These are phyloP conservation scores for Melanotus villosus DNA, from an alignment of 2,888 invertebrate species.

Conservation along the genomic window DNA sequence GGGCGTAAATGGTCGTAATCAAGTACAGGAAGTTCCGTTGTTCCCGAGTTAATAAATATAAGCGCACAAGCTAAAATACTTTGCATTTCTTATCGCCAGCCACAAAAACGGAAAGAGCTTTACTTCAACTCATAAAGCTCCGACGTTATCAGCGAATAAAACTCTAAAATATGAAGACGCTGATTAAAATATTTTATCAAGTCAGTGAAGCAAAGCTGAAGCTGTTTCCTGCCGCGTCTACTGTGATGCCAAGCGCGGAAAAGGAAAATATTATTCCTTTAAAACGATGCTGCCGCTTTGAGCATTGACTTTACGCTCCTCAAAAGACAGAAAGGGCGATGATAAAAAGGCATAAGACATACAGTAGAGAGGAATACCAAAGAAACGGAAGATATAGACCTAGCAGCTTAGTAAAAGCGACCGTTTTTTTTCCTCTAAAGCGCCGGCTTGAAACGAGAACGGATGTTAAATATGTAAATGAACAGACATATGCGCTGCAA, in stretches of 20 bases:
- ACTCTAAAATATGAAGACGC: slow-evolving; percentile 60
- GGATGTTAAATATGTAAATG: slow-evolving; percentile 46
- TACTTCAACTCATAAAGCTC: slow-evolving; percentile 50
- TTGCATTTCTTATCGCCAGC: slow-evolving; percentile 36
- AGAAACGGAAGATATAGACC: slow-evolving; percentile 41
- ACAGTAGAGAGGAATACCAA: slow-evolving; percentile 49
- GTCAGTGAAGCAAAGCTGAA: slow-evolving; percentile 58
- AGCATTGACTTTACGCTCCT: slow-evolving; percentile 58
- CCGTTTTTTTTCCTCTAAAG: slow-evolving; percentile 35
- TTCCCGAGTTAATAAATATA: slow-evolving; percentile 41
- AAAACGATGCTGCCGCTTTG: slow-evolving; percentile 61
- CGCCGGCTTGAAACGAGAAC: slow-evolving; percentile 30
- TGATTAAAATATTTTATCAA: slow-evolving; percentile 65
- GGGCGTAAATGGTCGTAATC: slow-evolving; percentile 38
- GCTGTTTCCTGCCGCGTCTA: slow-evolving; percentile 56
- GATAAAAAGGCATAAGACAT: slow-evolving; percentile 56
- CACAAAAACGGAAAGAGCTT: slow-evolving; percentile 40
- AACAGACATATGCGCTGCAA: slow-evolving; percentile 28
- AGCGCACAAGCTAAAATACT: slow-evolving; percentile 27
- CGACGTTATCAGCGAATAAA: slow-evolving; percentile 57
- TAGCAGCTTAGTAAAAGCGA: slow-evolving; percentile 39
- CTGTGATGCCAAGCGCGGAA: slow-evolving; percentile 53
- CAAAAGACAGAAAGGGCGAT: slow-evolving; percentile 53
- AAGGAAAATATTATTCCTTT: slow-evolving; percentile 63
- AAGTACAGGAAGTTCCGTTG: slow-evolving; percentile 39